Conservation (phyloP, 2,888 invertebrate genomes). For the Temnothorax rugatulus region DNA sequence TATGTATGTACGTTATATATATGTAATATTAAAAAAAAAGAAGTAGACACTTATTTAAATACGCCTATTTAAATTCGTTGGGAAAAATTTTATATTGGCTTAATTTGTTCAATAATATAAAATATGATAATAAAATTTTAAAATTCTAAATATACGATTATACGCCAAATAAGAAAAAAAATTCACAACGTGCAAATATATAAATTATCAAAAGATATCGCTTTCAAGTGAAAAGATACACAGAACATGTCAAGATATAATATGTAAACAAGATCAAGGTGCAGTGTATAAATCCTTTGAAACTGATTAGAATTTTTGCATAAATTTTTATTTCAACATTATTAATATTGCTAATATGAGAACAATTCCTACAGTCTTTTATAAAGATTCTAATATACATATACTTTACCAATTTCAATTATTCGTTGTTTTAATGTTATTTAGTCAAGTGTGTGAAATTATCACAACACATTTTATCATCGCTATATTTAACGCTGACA, state of each 20-base stretch:
- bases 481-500: background rate
- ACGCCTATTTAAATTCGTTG: background rate
- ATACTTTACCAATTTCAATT: background rate
- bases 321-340: background rate
- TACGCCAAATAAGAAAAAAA: background rate
- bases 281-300: background rate
- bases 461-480: background rate
- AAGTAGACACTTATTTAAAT: background rate
- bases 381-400: background rate
- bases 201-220: constrained; percentile 36
- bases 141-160: background rate
- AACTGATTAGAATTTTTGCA: background rate
- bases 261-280: background rate
- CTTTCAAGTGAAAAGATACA: constrained; percentile 11
- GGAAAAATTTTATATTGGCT: background rate
- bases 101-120: background rate
- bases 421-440: background rate
- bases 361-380: background rate
- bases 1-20: too few species aligned
- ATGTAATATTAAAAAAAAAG: background rate
- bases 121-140: background rate
- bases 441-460: background rate
- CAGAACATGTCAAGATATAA: constrained; percentile 12
- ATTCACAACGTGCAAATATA: background rate
- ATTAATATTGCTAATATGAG: background rate